phyloP scores from a whole-genome alignment of 2,113 vertebrate genomes.

The Cyprinodon tularosa region DNA sequence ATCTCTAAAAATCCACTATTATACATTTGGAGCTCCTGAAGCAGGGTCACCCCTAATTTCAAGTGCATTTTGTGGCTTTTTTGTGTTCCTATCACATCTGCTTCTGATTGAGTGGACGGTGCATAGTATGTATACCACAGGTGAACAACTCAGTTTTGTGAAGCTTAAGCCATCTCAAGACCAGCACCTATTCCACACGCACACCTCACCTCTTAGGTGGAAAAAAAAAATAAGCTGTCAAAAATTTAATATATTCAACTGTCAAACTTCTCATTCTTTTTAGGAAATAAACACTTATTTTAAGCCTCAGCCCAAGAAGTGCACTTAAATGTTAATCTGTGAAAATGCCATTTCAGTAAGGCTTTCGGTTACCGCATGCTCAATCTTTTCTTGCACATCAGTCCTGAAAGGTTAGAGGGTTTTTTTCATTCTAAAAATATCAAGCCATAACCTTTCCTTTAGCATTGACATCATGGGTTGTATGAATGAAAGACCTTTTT shows the following conservation, averaged over 20 bases:
- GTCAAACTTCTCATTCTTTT: conserved; percentile 35
- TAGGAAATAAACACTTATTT: conserved; percentile 2
- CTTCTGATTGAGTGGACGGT: conserved; percentile 51
- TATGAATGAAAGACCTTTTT: conserved; percentile 49
- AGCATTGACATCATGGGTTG: conserved; percentile 58
- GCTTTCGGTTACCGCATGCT: conserved; percentile 32
- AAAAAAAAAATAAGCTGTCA: conserved; percentile 21
- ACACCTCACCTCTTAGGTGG: conserved; percentile 18
- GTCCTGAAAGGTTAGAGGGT: conserved; percentile 51
- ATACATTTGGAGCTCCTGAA: conserved; percentile 49
- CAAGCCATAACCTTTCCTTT: conserved; percentile 38
- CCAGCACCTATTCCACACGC: conserved; percentile 12
- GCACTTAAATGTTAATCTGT: conserved; percentile 45
- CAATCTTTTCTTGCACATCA: conserved; percentile 46
- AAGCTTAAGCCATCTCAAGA: conserved; percentile 20
- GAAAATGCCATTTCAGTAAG: conserved; percentile 39
- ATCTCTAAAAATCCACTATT: conserved; percentile 29
- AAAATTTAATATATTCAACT: conserved; percentile 29
- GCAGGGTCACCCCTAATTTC: conserved; percentile 57
- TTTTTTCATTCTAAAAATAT: conserved; percentile 54
- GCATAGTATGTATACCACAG: conserved; percentile 30
- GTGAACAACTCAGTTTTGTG: conserved; percentile 39
- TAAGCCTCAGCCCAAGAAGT: conserved; percentile 9
- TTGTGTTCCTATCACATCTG: conserved; percentile 58
- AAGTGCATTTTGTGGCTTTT: conserved; percentile 36